These are phyloP conservation scores for Equus quagga DNA, from an alignment of 2,113 vertebrate genomes.

Conservation along the genomic window DNA sequence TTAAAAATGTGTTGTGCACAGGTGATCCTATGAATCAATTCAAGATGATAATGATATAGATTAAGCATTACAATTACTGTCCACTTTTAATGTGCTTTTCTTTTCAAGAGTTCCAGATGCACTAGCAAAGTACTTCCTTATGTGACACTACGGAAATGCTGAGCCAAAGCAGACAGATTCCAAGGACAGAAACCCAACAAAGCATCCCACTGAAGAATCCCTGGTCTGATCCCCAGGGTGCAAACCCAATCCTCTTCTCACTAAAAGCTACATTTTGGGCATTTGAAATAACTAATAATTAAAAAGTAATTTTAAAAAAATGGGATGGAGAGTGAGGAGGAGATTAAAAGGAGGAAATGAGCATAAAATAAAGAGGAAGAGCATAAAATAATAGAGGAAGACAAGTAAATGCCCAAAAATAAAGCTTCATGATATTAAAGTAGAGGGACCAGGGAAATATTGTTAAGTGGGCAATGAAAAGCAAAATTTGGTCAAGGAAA, in stretches of 20 bases:
- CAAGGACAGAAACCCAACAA: background rate
- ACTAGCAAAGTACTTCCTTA: background rate
- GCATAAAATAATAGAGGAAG: background rate
- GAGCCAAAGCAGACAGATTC: background rate
- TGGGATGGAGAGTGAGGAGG: background rate
- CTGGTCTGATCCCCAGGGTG: background rate
- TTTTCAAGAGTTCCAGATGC: background rate
- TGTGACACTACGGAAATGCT: background rate
- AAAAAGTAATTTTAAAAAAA: background rate
- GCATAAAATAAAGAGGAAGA: background rate
- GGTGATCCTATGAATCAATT: background rate
- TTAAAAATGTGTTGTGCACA: background rate
- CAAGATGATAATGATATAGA: background rate
- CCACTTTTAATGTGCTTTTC: background rate
- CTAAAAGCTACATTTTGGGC: background rate
- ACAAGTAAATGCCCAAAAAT: background rate
- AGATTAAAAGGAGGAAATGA: background rate
- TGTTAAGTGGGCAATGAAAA: background rate
- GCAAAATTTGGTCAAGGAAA: background rate
- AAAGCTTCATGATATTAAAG: background rate
- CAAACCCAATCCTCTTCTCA: background rate
- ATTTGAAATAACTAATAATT: background rate
- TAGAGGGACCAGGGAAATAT: background rate
- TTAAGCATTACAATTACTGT: background rate
- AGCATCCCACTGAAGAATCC: background rate